Conservation (phyloP, 1,140 invertebrate genomes). For the Drosophila bocqueti region DNA sequence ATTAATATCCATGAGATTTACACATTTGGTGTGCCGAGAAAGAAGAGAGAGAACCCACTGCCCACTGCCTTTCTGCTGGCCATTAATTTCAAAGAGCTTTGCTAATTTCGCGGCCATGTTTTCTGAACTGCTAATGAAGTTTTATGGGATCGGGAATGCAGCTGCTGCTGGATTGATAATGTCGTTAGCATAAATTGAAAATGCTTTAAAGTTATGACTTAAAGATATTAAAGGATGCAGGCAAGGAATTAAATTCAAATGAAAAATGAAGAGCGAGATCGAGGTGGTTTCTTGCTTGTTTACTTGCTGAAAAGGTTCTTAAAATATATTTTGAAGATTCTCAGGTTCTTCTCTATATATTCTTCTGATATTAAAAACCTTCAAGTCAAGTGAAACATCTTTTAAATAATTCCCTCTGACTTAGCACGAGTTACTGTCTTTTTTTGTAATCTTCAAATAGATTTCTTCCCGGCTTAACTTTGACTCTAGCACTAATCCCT, state of each 20-base stretch:
- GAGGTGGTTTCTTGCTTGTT: background rate
- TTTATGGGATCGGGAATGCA: constrained; percentile 70
- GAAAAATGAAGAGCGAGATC: background rate
- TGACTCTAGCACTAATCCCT: constrained; percentile 24
- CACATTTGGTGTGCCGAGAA: constrained; percentile 45
- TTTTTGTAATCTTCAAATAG: background rate
- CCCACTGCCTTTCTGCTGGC: constrained; percentile 28
- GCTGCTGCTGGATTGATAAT: constrained; percentile 53
- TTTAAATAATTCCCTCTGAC: background rate
- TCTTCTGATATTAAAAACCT: no score
- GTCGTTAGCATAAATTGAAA: constrained; percentile 56
- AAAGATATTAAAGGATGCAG: constrained; percentile 8
- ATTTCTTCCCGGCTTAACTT: constrained; percentile 22
- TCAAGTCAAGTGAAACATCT: background rate
- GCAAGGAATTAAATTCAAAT: background rate
- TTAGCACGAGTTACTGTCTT: background rate
- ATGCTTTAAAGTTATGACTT: constrained; percentile 38
- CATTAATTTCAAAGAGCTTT: constrained; percentile 75
- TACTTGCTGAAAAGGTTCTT: no score
- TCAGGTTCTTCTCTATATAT: no score
- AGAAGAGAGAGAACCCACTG: no score
- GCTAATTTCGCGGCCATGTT: constrained; percentile 61
- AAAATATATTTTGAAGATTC: background rate
- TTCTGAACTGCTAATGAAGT: constrained; percentile 69
- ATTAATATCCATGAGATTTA: constrained; percentile 81